These are phyloP conservation scores for Xanthia icteritia DNA, from an alignment of 2,888 invertebrate genomes.

Conservation along the genomic window DNA sequence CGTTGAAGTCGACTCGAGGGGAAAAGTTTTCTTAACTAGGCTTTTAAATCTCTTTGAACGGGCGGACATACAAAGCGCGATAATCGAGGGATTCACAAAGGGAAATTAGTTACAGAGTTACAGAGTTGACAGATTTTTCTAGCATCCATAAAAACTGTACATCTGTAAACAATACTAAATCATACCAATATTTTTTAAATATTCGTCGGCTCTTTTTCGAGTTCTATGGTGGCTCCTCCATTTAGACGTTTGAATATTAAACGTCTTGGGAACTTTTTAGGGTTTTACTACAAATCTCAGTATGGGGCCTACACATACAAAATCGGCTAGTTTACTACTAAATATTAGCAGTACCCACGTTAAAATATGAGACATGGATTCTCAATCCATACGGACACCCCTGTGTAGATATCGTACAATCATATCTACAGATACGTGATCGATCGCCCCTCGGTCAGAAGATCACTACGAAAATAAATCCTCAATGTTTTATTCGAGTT, in stretches of 20 bases:
- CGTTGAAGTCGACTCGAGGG: slow-evolving; percentile 61
- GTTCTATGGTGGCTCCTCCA: too few species aligned
- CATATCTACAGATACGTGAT: slow-evolving; percentile 2
- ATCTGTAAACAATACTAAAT: background rate
- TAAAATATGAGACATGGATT: too few species aligned
- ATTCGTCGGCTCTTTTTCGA: too few species aligned
- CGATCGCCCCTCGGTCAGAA: slow-evolving; percentile 15
- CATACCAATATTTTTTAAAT: too few species aligned
- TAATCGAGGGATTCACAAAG: slow-evolving; percentile 70
- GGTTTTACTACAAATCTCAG: too few species aligned
- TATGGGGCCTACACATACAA: too few species aligned
- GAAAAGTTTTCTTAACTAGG: slow-evolving; percentile 72
- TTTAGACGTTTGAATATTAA: too few species aligned
- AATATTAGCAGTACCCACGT: too few species aligned
- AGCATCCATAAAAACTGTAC: slow-evolving; percentile 18
- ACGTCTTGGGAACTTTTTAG: too few species aligned
- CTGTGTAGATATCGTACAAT: background rate
- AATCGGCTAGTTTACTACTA: too few species aligned
- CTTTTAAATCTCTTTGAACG: slow-evolving; percentile 73
- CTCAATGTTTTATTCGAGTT: background rate
- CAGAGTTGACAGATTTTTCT: slow-evolving; percentile 56
- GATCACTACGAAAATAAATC: background rate
- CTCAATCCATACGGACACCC: too few species aligned
- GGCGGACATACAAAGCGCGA: slow-evolving; percentile 69
- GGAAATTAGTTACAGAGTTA: slow-evolving; percentile 65